Evolutionary conservation across 2,888 invertebrate genomes (phyloP).

Genomic region (Formica aserva): DNA sequence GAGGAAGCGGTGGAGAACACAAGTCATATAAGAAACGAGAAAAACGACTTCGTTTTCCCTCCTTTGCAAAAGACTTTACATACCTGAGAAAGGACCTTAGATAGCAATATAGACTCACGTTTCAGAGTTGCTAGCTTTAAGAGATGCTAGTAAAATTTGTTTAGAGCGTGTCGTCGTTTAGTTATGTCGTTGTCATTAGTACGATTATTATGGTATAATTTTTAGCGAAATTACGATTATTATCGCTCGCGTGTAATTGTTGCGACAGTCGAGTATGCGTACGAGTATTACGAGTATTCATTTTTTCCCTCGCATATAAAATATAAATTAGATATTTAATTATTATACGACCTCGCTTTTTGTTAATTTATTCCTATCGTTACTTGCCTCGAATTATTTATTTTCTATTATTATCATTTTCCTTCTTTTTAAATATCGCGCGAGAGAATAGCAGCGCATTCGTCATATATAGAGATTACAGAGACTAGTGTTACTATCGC

Average conservation of each 20-base stretch:
- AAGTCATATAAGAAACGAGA: slow-evolving; percentile 1
- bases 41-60: slow-evolving; percentile 4
- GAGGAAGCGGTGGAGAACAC: slow-evolving; percentile 16
- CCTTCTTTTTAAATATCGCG: slow-evolving; percentile 36
- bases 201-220: slow-evolving; percentile 37
- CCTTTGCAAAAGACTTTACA: slow-evolving; percentile 27
- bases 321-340: slow-evolving; percentile 47
- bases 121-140: slow-evolving; percentile 44
- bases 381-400: slow-evolving; percentile 70
- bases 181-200: slow-evolving; percentile 29
- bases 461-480: slow-evolving; percentile 55
- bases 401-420: slow-evolving; percentile 55
- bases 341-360: slow-evolving; percentile 41
- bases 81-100: slow-evolving; percentile 21
- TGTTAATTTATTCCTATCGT: slow-evolving; percentile 47
- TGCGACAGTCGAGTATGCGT: slow-evolving; percentile 6
- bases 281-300: slow-evolving; percentile 52
- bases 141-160: slow-evolving; percentile 44
- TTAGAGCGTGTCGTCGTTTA: slow-evolving; percentile 15
- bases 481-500: slow-evolving; percentile 61
- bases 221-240: slow-evolving; percentile 23
- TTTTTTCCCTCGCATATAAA: slow-evolving; percentile 53
- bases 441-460: slow-evolving; percentile 49
- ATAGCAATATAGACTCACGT: slow-evolving; percentile 41
- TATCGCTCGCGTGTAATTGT: slow-evolving; percentile 21